Percentiles rank a stretch among this genome's conserved stretches.
phyloP scores from a whole-genome alignment of 2,888 invertebrate species.

The Cryptosula pallasiana region DNA sequence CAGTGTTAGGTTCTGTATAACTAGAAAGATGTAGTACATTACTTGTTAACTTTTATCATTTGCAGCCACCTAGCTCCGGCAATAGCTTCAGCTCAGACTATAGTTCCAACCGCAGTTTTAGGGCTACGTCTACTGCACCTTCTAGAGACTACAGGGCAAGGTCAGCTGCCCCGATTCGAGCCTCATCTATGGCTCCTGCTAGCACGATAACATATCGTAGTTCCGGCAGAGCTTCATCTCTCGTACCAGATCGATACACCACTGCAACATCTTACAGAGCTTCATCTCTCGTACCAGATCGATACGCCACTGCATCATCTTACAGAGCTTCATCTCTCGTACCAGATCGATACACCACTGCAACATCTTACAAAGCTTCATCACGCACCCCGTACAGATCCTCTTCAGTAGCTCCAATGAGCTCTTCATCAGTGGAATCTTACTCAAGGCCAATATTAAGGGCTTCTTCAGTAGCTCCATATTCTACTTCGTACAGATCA shows the following conservation, averaged over 20 bases:
- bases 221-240: not conserved
- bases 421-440: not conserved
- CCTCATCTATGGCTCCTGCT: not conserved
- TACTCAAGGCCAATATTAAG: not conserved
- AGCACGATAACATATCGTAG: not conserved
- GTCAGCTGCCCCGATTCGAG: not conserved
- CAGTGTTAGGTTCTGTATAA: no score
- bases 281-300: not conserved
- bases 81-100: not conserved
- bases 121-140: constrained; percentile 4
- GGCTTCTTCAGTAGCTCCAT: constrained; percentile 11
- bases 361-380: not conserved
- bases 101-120: not conserved
- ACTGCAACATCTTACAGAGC: not conserved
- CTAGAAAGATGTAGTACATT: no score
- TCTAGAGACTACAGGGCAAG: not conserved
- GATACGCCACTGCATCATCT: not conserved
- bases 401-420: not conserved
- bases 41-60: not conserved
- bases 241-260: not conserved
- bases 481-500: not conserved
- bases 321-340: not conserved
- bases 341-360: not conserved
- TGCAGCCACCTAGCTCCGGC: not conserved
- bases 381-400: not conserved